A percentile compares a stretch with the other conserved stretches of the same genome.
Conservation (phyloP, 2,888 invertebrate genomes). For the Dicyrtoma fusca region DNA sequence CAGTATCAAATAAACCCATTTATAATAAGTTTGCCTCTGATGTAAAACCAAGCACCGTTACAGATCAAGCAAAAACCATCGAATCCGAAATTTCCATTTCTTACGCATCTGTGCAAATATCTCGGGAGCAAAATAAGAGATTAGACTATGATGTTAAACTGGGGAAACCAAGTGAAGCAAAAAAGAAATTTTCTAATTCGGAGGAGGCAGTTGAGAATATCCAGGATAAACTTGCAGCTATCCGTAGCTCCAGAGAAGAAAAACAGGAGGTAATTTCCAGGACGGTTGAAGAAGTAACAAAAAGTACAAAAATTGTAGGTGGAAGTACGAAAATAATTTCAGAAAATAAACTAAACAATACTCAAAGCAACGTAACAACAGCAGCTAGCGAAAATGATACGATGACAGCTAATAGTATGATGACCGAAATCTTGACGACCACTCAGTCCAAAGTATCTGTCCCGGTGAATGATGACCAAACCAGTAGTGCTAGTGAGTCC, state of each 20-base stretch:
- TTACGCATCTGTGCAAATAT: conserved; percentile 24
- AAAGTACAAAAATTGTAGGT: conserved; percentile 18
- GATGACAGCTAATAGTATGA: too few relatives aligned
- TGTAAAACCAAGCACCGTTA: not conserved
- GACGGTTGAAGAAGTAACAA: not conserved
- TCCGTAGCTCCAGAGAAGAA: not conserved
- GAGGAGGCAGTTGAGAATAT: conserved; percentile 2
- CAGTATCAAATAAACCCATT: not conserved
- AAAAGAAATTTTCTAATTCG: not conserved
- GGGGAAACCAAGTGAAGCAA: conserved; percentile 15
- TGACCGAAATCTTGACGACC: too few relatives aligned
- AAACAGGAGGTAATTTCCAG: not conserved
- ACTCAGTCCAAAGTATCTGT: conserved; percentile 6
- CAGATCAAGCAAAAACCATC: not conserved
- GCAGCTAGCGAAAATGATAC: not conserved
- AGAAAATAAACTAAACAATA: conserved; percentile 4
- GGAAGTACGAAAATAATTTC: not conserved
- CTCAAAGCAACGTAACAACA: not conserved
- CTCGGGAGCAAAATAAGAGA: not conserved
- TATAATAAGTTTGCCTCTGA: not conserved
- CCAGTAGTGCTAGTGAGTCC: conserved; percentile 39
- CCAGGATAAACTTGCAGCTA: not conserved
- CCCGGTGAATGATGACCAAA: conserved; percentile 19
- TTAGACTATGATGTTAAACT: conserved; percentile 15
- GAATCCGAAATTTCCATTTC: conserved; percentile 14